Conservation (phyloP, 1,140 invertebrate species). For the Homarus americanus region DNA sequence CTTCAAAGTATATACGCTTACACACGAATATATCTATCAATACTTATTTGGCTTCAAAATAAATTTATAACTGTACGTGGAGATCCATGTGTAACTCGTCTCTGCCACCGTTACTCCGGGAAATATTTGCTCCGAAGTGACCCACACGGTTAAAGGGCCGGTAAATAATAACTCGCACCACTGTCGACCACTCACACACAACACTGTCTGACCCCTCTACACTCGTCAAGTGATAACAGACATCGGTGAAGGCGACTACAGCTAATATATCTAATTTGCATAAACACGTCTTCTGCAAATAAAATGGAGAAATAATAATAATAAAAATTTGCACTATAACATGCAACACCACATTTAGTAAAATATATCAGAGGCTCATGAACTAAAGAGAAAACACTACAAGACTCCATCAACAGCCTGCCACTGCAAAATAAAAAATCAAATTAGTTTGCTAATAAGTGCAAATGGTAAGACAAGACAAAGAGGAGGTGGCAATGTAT, state of each 20-base stretch:
- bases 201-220: neutral
- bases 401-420: conserved; percentile 57
- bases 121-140: too few species aligned
- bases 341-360: conserved; percentile 68
- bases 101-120: too few species aligned
- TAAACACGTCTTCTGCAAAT: conserved; percentile 61
- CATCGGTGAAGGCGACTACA: conserved; percentile 44
- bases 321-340: conserved; percentile 62
- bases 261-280: conserved; percentile 52
- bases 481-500: conserved; percentile 66
- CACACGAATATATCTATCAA: too few species aligned
- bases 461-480: conserved; percentile 73
- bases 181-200: conserved; percentile 11
- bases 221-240: conserved; percentile 27
- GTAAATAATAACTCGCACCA: neutral
- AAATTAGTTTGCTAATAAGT: conserved; percentile 69
- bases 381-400: conserved; percentile 62
- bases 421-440: conserved; percentile 55
- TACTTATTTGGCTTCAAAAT: too few species aligned
- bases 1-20: too few species aligned
- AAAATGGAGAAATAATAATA: conserved; percentile 27
- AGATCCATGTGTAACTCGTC: too few species aligned
- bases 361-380: conserved; percentile 43
- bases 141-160: too few species aligned
- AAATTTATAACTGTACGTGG: too few species aligned